These are phyloP conservation scores for Eupithecia subfuscata DNA, from an alignment of 2,888 invertebrate genomes.

Conservation along the genomic window DNA sequence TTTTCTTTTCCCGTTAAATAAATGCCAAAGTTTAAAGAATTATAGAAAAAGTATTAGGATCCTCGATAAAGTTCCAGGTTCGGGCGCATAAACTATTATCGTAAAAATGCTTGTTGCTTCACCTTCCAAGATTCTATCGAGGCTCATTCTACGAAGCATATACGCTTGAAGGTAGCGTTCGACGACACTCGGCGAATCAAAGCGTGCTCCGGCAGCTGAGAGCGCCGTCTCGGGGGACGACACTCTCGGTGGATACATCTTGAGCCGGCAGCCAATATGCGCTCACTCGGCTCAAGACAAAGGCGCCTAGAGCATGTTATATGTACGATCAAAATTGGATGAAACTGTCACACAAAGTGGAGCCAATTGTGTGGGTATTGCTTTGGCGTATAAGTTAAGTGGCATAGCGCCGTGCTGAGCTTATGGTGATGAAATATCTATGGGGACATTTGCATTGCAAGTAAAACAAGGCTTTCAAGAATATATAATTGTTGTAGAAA, in stretches of 20 bases:
- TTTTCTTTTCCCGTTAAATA: neutral
- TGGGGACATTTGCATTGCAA: neutral
- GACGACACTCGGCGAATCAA: neutral
- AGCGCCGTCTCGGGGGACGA: constrained; percentile 28
- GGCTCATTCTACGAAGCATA: neutral
- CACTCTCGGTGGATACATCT: constrained; percentile 33
- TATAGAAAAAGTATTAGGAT: neutral
- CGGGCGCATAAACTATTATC: neutral
- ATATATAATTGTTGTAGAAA: neutral
- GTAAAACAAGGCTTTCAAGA: neutral
- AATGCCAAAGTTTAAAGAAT: too few relatives aligned
- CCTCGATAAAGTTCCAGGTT: neutral
- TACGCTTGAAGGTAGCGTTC: neutral
- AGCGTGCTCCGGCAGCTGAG: constrained; percentile 13
- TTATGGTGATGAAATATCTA: neutral
- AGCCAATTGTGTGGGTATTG: neutral
- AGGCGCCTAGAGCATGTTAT: neutral
- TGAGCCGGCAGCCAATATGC: constrained; percentile 12
- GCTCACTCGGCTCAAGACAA: neutral
- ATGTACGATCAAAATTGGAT: neutral
- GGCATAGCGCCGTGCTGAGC: neutral
- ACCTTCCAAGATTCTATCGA: neutral
- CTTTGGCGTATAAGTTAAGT: neutral
- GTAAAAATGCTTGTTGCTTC: constrained; percentile 1
- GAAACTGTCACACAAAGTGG: neutral